These are phyloP conservation scores for Acanthiza pusilla DNA, from an alignment of 2,797 vertebrate genomes.

Conservation along the genomic window DNA sequence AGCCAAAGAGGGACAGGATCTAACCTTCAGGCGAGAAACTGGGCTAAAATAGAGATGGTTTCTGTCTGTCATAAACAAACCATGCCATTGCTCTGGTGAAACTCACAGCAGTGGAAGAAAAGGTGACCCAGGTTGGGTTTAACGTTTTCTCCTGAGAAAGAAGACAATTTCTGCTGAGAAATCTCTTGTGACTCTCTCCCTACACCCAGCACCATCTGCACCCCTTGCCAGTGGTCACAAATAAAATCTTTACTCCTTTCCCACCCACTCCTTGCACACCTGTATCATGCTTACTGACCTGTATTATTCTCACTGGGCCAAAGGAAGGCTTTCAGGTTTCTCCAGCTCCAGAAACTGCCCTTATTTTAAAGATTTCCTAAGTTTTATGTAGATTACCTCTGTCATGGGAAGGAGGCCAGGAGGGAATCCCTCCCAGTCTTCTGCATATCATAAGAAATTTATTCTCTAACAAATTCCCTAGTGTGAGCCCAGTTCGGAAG, in stretches of 20 bases:
- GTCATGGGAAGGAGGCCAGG: not conserved
- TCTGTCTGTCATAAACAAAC: not conserved
- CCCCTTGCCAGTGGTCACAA: not conserved
- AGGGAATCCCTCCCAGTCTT: not conserved
- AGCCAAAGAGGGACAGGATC: not conserved
- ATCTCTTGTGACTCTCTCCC: not conserved
- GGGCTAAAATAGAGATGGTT: not conserved
- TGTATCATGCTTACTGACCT: not conserved
- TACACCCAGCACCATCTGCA: not conserved
- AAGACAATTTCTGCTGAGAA: not conserved
- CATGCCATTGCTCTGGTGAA: not conserved
- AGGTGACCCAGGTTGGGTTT: not conserved
- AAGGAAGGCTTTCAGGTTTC: not conserved
- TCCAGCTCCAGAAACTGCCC: not conserved
- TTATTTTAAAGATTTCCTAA: not conserved
- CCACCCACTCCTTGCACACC: not conserved
- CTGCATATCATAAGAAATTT: not conserved
- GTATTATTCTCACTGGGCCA: not conserved
- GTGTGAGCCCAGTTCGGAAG: fast-evolving
- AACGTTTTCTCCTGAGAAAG: not conserved
- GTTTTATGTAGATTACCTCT: not conserved
- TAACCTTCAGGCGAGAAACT: not conserved
- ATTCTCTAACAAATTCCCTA: not conserved
- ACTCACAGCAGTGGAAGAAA: not conserved
- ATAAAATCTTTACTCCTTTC: not conserved